These are phyloP conservation scores for Diorhabda carinulata DNA, from an alignment of 1,140 invertebrate genomes.

Conservation along the genomic window DNA sequence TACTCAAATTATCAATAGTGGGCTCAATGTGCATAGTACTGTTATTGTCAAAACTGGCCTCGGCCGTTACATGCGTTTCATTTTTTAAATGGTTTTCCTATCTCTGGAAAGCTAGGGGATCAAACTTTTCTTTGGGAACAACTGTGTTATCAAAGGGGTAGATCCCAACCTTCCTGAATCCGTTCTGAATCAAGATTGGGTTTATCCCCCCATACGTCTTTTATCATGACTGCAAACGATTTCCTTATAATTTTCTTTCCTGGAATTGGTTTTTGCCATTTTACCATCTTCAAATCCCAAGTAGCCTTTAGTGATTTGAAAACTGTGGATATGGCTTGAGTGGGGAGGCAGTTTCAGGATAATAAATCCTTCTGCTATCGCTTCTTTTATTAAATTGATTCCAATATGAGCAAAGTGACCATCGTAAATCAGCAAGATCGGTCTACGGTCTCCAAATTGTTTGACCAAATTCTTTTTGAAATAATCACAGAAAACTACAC, in stretches of 20 bases:
- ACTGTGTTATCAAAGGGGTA: not conserved
- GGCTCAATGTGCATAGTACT: not conserved
- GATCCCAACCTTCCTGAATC: slow-evolving; percentile 5
- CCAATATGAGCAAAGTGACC: slow-evolving; percentile 4
- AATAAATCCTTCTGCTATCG: slow-evolving; percentile 22
- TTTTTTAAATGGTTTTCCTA: not conserved
- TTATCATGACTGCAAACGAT: not conserved
- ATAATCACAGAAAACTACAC: slow-evolving; percentile 27
- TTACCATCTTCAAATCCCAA: slow-evolving; percentile 33
- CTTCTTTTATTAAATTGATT: not conserved
- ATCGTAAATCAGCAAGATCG: slow-evolving; percentile 39
- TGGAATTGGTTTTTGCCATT: slow-evolving; percentile 11
- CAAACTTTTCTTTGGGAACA: not conserved
- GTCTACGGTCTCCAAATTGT: slow-evolving; percentile 28
- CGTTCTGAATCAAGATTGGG: not conserved
- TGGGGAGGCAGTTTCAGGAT: slow-evolving; percentile 33
- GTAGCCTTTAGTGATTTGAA: slow-evolving; percentile 38
- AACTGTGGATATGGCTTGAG: slow-evolving; percentile 36
- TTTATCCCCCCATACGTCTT: not conserved
- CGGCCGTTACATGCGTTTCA: no score
- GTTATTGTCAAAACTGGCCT: not conserved
- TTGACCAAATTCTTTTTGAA: slow-evolving; percentile 35
- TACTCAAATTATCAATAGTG: not conserved
- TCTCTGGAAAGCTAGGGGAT: not conserved
- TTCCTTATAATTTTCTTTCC: not conserved